Evolutionary conservation across 2,113 vertebrate genomes (phyloP).

Genomic region (Scalopus aquaticus): DNA sequence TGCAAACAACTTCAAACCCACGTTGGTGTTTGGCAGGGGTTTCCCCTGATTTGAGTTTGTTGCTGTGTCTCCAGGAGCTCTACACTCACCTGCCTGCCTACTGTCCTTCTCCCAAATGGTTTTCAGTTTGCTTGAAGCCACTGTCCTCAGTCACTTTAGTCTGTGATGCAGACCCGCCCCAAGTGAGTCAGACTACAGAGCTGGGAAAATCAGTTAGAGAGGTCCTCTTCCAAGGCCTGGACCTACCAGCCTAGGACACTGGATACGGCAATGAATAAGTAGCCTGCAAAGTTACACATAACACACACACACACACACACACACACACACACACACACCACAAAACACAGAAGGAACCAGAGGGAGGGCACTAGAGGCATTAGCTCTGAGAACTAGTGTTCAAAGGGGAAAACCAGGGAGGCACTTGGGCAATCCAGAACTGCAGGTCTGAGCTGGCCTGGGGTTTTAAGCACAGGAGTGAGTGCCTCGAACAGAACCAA

Average conservation of each 20-base stretch:
- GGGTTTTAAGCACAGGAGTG: constrained; percentile 67
- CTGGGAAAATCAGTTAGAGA: constrained; percentile 11
- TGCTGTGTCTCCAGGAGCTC: background rate
- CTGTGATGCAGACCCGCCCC: constrained; percentile 16
- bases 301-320: background rate
- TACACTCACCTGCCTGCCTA: background rate
- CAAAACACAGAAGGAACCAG: background rate
- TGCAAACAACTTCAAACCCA: constrained; percentile 22
- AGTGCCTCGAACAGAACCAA: constrained; percentile 69
- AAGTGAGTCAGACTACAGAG: constrained; percentile 64
- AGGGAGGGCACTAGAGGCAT: background rate
- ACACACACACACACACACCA: background rate
- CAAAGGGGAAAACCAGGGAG: constrained; percentile 64
- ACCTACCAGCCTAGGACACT: background rate
- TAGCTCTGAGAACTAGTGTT: constrained; percentile 31
- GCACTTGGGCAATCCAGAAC: constrained; percentile 59
- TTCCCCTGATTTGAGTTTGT: background rate
- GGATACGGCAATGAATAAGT: background rate
- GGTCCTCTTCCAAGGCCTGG: background rate
- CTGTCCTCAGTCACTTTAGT: constrained; percentile 9
- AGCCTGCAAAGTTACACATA: background rate
- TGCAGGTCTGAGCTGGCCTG: constrained; percentile 80
- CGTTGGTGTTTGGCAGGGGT: background rate
- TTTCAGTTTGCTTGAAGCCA: constrained; percentile 47
- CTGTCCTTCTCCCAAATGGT: background rate